These are phyloP conservation scores for Plagodis dolabraria DNA, from an alignment of 2,888 invertebrate species.

Conservation along the genomic window DNA sequence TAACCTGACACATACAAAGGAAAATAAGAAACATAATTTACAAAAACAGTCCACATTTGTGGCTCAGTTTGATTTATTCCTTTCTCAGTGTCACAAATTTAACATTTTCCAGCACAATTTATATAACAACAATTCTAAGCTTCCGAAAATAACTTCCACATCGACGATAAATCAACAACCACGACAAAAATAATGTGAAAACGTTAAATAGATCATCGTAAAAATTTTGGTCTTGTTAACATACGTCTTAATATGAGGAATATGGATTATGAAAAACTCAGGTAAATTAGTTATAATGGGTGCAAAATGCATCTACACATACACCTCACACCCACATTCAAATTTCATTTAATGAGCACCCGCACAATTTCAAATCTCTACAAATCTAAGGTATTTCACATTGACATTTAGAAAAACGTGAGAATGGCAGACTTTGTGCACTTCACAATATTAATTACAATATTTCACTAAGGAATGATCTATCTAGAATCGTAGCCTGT, in stretches of 20 bases:
- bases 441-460: constrained; percentile 51
- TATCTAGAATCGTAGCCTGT: too few relatives aligned
- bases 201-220: constrained; percentile 15
- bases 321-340: background rate
- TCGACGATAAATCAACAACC: constrained; percentile 29
- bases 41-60: constrained; percentile 76
- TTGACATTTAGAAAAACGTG: constrained; percentile 27
- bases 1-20: background rate
- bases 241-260: constrained; percentile 36
- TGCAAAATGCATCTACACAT: constrained; percentile 7
- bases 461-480: constrained; percentile 54
- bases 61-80: constrained; percentile 76
- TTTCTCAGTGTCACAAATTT: constrained; percentile 66
- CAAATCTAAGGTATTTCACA: constrained; percentile 18
- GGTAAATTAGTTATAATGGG: constrained; percentile 10
- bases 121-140: constrained; percentile 50
- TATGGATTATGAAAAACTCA: constrained; percentile 34
- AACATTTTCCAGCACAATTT: constrained; percentile 62
- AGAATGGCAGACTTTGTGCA: constrained; percentile 61
- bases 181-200: constrained; percentile 23
- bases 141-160: constrained; percentile 41
- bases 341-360: constrained; percentile 8
- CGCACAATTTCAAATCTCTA: constrained; percentile 10
- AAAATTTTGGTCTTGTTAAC: constrained; percentile 38
- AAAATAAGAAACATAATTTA: constrained; percentile 46